Percentiles rank a stretch among this genome's conserved stretches.
Conservation (phyloP, 1,140 invertebrate genomes). For the Liolophura sinensis region DNA sequence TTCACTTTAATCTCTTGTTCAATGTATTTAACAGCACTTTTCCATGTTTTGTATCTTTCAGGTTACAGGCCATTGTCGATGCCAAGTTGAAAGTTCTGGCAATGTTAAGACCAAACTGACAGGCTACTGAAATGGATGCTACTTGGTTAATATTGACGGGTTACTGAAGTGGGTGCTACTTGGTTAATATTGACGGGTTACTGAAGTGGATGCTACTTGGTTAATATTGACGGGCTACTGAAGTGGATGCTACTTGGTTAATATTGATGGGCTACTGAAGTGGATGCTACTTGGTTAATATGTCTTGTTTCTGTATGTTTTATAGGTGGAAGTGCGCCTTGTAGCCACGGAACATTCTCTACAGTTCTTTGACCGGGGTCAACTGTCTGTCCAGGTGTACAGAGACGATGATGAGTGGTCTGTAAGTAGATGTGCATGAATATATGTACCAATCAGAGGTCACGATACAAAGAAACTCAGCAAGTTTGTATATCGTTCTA, state of each 20-base stretch:
- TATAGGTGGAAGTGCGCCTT: constrained; percentile 69
- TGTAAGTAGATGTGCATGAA: constrained; percentile 21
- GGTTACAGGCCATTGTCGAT: too few relatives aligned
- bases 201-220: neutral
- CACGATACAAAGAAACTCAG: too few relatives aligned
- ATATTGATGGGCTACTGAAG: neutral
- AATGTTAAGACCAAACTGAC: too few relatives aligned
- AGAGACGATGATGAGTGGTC: constrained; percentile 90
- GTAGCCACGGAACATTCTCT: constrained; percentile 82
- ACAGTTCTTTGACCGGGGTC: constrained; percentile 78
- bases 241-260: neutral
- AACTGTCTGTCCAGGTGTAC: constrained; percentile 70
- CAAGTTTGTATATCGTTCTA: too few relatives aligned
- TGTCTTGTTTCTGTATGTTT: constrained; percentile 2
- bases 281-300: neutral
- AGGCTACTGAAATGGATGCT: neutral
- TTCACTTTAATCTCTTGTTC: too few relatives aligned
- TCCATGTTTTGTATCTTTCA: too few relatives aligned
- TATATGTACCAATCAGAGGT: too few relatives aligned
- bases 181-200: neutral
- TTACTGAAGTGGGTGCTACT: neutral
- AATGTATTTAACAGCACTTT: too few relatives aligned
- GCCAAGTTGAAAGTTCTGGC: too few relatives aligned
- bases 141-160: neutral
- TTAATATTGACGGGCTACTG: neutral